phyloP scores from a whole-genome alignment of 2,113 vertebrate species.

The Danionella cerebrum region DNA sequence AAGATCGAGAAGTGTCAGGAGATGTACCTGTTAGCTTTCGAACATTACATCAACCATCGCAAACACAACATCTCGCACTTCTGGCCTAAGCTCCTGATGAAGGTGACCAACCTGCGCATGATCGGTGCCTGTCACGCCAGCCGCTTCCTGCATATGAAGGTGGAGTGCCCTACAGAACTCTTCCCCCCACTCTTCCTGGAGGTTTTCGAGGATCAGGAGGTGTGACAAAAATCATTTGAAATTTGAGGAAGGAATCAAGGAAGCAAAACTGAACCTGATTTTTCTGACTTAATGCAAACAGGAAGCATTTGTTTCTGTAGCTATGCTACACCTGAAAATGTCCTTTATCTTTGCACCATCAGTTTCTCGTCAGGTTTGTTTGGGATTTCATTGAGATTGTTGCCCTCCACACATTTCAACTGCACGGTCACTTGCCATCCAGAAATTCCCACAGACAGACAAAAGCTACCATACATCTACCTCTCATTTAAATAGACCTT shows the following conservation, averaged over 20 bases:
- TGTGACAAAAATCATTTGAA: constrained; percentile 52
- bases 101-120: constrained; percentile 98
- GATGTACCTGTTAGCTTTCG: constrained; percentile 81
- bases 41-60: constrained; percentile 87
- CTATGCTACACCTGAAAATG: neutral
- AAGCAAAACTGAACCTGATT: neutral
- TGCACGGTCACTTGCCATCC: neutral
- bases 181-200: constrained; percentile 71
- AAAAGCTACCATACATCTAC: constrained; percentile 21
- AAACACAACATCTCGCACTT: constrained; percentile 92
- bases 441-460: neutral
- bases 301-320: neutral
- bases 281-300: neutral
- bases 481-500: constrained; percentile 23
- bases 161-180: constrained; percentile 94
- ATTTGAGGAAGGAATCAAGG: neutral
- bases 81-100: constrained; percentile 99
- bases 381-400: neutral
- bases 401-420: neutral
- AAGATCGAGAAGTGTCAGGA: constrained; percentile 88
- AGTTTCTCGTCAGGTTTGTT: neutral
- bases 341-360: neutral
- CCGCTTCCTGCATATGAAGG: constrained; percentile 99
- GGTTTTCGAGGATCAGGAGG: constrained; percentile 80
- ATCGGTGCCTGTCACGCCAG: constrained; percentile 97